Evolutionary conservation across 1,140 invertebrate genomes (phyloP).

Genomic region (Aporrectodea caliginosa): DNA sequence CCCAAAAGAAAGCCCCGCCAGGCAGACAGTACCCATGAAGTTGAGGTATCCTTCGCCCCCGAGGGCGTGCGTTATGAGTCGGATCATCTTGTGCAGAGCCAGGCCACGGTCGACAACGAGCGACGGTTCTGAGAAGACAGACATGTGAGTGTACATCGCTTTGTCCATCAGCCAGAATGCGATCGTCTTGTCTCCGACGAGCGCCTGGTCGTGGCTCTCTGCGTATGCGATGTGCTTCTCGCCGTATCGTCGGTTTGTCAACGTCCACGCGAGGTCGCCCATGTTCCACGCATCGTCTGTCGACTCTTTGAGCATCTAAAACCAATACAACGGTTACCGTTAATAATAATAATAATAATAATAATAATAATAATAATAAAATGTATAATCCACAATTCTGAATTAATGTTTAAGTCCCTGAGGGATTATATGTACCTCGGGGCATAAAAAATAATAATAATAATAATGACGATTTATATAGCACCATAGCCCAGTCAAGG

Average conservation of each 20-base stretch:
- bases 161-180: conserved; percentile 99
- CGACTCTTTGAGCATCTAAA: conserved; percentile 59
- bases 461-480: too few species aligned
- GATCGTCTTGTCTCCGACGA: conserved; percentile 97
- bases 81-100: conserved; percentile 94
- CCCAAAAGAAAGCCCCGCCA: too few species aligned
- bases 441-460: too few species aligned
- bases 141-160: conserved; percentile 97
- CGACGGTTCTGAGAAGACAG: conserved; percentile 61
- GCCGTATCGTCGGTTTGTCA: conserved; percentile 92
- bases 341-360: too few species aligned
- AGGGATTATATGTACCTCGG: too few species aligned
- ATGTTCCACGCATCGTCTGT: conserved; percentile 94
- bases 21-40: conserved; percentile 77
- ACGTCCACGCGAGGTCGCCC: conserved; percentile 82
- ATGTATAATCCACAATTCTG: too few species aligned
- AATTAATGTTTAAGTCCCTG: too few species aligned
- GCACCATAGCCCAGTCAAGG: too few species aligned
- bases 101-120: conserved; percentile 83
- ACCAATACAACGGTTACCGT: too few species aligned
- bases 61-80: conserved; percentile 84
- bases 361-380: too few species aligned
- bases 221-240: conserved; percentile 94
- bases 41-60: conserved; percentile 98
- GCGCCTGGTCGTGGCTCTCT: conserved; percentile 96